Evolutionary conservation across 2,888 invertebrate species (phyloP).

Genomic region (Galerucella pusilla): DNA sequence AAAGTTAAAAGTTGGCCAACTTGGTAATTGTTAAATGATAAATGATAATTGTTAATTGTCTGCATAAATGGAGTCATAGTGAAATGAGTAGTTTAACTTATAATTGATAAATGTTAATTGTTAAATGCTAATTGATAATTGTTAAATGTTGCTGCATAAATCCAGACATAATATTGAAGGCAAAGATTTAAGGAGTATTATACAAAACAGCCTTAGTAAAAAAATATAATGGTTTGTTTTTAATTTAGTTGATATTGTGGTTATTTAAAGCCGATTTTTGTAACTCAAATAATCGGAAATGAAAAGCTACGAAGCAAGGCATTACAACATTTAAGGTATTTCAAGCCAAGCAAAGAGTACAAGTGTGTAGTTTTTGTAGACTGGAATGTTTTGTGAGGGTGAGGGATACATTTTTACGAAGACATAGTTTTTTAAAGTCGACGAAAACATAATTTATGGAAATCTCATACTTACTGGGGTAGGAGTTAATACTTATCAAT

Average conservation of each 20-base stretch:
- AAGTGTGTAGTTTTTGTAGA: conserved; percentile 37
- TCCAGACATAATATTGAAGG: too few relatives aligned
- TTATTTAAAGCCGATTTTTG: conserved; percentile 18
- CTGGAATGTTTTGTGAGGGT: conserved; percentile 50
- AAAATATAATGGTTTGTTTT: too few relatives aligned
- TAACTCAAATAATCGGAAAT: conserved; percentile 37
- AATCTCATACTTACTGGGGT: not conserved
- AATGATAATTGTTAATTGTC: too few relatives aligned
- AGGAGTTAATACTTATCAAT: not conserved
- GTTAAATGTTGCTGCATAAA: too few relatives aligned
- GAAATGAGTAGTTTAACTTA: too few relatives aligned
- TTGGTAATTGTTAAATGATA: too few relatives aligned
- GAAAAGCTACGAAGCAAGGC: conserved; percentile 60
- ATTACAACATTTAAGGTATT: conserved; percentile 55
- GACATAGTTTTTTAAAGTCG: conserved; percentile 7
- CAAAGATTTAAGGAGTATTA: too few relatives aligned
- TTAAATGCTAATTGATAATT: too few relatives aligned
- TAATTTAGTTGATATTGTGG: not conserved
- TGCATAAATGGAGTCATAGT: too few relatives aligned
- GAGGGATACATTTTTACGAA: conserved; percentile 40
- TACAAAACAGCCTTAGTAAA: too few relatives aligned
- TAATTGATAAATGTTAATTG: too few relatives aligned
- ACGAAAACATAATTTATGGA: not conserved
- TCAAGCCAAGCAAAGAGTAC: conserved; percentile 56
- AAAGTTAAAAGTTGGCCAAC: too few relatives aligned